Evolutionary conservation across 2,113 vertebrate genomes (phyloP).

Genomic region (Chamaea fasciata): DNA sequence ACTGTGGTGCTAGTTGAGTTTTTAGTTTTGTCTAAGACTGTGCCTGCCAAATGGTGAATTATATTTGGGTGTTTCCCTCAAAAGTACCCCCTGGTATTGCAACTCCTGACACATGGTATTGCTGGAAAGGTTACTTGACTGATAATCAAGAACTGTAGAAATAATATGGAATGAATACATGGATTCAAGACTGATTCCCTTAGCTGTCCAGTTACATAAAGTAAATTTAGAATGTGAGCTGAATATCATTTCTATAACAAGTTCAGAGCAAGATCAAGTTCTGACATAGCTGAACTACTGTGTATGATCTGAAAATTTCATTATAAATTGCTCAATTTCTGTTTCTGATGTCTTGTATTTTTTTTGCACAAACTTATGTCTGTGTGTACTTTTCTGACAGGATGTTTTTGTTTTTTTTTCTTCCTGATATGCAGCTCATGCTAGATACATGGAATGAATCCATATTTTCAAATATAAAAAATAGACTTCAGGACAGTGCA

Average conservation of each 20-base stretch:
- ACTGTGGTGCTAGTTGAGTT: not conserved
- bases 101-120: not conserved
- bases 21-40: not conserved
- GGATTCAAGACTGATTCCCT: not conserved
- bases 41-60: not conserved
- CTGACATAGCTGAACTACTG: not conserved
- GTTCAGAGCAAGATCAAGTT: not conserved
- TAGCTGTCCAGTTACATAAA: not conserved
- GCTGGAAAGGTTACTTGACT: not conserved
- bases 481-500: conserved; percentile 94
- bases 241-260: not conserved
- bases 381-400: not conserved
- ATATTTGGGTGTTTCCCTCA: not conserved
- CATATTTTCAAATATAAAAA: conserved; percentile 99
- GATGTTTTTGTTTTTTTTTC: not conserved
- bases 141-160: not conserved
- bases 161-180: not conserved
- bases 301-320: not conserved
- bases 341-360: not conserved
- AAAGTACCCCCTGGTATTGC: not conserved
- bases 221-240: not conserved
- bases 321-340: not conserved
- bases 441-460: conserved; percentile 99
- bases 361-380: not conserved
- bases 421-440: conserved; percentile 83